These are phyloP conservation scores for Phortica variegata DNA, from an alignment of 1,140 invertebrate genomes.

Conservation along the genomic window DNA sequence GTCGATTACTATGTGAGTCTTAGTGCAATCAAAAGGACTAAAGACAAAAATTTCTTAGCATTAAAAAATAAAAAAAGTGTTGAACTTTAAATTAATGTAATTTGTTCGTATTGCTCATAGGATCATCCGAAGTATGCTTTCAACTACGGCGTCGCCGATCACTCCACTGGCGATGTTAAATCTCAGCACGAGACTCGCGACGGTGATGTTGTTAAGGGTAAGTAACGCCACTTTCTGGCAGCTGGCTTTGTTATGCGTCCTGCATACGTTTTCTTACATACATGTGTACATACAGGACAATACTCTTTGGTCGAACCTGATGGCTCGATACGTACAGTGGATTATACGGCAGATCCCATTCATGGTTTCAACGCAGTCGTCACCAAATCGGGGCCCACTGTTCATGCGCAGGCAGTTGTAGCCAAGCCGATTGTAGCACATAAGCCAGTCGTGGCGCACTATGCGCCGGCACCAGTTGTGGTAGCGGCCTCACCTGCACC, in stretches of 20 bases:
- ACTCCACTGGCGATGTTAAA: constrained; percentile 60
- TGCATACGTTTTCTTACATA: background rate
- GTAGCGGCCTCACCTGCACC: constrained; percentile 55
- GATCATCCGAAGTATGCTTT: constrained; percentile 61
- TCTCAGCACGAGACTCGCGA: constrained; percentile 59
- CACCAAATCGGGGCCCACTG: constrained; percentile 60
- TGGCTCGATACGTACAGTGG: constrained; percentile 67
- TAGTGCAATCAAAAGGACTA: background rate
- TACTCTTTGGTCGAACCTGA: constrained; percentile 70
- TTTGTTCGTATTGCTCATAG: constrained; percentile 24
- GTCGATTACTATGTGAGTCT: constrained; percentile 58
- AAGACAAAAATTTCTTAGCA: background rate
- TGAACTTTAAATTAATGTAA: background rate
- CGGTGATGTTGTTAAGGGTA: constrained; percentile 61
- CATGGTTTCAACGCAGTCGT: constrained; percentile 64
- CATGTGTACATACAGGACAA: constrained; percentile 63
- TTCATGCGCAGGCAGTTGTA: constrained; percentile 56
- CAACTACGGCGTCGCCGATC: constrained; percentile 61
- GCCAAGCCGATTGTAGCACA: constrained; percentile 44
- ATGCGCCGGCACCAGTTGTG: constrained; percentile 36
- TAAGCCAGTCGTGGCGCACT: constrained; percentile 41
- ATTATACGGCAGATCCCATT: constrained; percentile 64
- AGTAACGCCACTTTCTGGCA: constrained; percentile 4
- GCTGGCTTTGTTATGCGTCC: background rate
- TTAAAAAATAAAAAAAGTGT: background rate